A percentile compares a stretch with the other conserved stretches of the same genome.
phyloP scores from a whole-genome alignment of 2,113 vertebrate species.

The Tringa solitaria region DNA sequence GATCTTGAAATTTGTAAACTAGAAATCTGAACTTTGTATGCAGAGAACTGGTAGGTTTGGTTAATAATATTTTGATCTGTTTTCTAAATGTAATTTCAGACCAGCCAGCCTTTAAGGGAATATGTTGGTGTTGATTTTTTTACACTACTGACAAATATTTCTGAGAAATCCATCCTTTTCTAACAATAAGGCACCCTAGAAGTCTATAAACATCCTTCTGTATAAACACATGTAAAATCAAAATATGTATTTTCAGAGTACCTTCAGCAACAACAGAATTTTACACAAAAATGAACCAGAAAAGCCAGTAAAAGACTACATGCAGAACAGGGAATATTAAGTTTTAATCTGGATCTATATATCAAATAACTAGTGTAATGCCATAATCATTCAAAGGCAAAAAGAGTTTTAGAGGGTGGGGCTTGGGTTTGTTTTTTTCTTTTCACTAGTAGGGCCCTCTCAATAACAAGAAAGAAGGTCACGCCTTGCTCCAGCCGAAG shows the following conservation, averaged over 20 bases:
- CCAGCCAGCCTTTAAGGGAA: background rate
- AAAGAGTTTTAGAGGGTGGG: background rate
- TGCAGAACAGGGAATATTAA: background rate
- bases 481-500: background rate
- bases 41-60: background rate
- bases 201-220: background rate
- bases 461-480: background rate
- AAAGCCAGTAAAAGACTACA: background rate
- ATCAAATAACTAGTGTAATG: background rate
- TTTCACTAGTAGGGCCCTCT: background rate
- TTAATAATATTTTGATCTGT: background rate
- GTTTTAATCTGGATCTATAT: background rate
- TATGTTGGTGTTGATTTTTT: background rate
- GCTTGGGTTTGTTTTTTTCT: background rate
- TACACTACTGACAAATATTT: background rate
- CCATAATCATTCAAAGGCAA: background rate
- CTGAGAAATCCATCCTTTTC: background rate
- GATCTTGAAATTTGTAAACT: background rate
- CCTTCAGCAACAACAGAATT: background rate
- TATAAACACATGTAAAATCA: background rate
- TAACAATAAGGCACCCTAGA: background rate
- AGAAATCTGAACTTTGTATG: background rate
- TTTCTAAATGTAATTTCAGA: background rate
- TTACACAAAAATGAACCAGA: background rate
- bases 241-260: background rate